These are phyloP conservation scores for Cryptophagus acutangulus DNA, from an alignment of 2,888 invertebrate genomes.

Conservation along the genomic window DNA sequence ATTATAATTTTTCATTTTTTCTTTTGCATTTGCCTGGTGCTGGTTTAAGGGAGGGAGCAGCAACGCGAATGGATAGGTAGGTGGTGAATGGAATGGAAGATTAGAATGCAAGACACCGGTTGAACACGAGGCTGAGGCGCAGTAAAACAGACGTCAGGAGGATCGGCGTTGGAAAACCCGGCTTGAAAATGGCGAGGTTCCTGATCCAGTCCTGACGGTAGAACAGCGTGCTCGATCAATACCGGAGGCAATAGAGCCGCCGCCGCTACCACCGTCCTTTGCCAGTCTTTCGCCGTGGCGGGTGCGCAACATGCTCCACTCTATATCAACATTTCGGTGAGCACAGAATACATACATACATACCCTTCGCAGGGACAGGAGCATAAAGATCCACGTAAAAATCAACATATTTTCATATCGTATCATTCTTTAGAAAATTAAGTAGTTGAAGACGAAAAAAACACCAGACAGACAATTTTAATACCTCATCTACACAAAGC, in stretches of 20 bases:
- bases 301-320: conserved; percentile 29
- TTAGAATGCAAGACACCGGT: conserved; percentile 17
- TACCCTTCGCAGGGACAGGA: too few species aligned
- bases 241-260: conserved; percentile 39
- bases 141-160: conserved; percentile 24
- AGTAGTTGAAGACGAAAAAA: too few species aligned
- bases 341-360: background rate
- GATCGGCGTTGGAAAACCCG: conserved; percentile 16
- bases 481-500: too few species aligned
- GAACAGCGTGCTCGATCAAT: conserved; percentile 39
- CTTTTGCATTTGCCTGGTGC: background rate
- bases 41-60: background rate
- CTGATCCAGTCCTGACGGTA: conserved; percentile 17
- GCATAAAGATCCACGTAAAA: conserved; percentile 6
- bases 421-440: too few species aligned
- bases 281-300: conserved; percentile 34
- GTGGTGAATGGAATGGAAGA: background rate
- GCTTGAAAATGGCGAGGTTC: conserved; percentile 35
- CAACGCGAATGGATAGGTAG: background rate
- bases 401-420: conserved; percentile 6
- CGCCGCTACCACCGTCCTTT: conserved; percentile 29
- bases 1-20: background rate
- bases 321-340: background rate
- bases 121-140: conserved; percentile 10
- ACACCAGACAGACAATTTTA: too few species aligned